phyloP scores from a whole-genome alignment of 1,140 invertebrate genomes.

The Diachasma alloeum region DNA sequence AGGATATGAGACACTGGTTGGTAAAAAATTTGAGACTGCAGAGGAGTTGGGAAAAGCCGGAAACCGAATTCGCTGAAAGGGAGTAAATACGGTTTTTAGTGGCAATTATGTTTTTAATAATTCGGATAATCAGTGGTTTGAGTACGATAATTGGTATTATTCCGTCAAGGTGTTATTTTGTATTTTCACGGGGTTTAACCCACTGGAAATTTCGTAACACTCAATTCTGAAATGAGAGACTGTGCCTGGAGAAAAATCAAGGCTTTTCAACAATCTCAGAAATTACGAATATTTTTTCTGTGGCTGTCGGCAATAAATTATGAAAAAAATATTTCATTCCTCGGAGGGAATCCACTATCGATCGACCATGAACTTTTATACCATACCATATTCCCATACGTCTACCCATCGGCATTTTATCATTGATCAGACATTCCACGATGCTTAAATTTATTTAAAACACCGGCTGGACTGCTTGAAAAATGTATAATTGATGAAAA shows the following conservation, averaged over 20 bases:
- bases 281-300: neutral
- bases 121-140: neutral
- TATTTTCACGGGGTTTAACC: neutral
- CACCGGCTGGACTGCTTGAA: neutral
- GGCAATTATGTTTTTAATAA: neutral
- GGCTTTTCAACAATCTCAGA: neutral
- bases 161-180: neutral
- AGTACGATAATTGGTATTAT: neutral
- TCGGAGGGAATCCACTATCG: neutral
- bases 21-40: neutral
- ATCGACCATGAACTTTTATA: slow-evolving; percentile 35
- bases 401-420: slow-evolving; percentile 11
- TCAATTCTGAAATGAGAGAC: no score
- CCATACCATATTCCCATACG: neutral
- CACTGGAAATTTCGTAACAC: no score
- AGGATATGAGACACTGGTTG: neutral
- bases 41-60: neutral
- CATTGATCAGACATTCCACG: slow-evolving; percentile 35
- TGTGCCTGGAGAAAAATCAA: neutral
- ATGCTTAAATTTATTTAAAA: slow-evolving; percentile 12
- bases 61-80: neutral
- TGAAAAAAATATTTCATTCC: slow-evolving; percentile 3
- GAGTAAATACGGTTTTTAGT: neutral
- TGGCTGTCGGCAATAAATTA: neutral
- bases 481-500: slow-evolving; percentile 40